Evolutionary conservation across 2,888 invertebrate species (phyloP), one percentile per base, ranked within the genome.

Genomic region (Aproaerema taeniolella): DNA sequence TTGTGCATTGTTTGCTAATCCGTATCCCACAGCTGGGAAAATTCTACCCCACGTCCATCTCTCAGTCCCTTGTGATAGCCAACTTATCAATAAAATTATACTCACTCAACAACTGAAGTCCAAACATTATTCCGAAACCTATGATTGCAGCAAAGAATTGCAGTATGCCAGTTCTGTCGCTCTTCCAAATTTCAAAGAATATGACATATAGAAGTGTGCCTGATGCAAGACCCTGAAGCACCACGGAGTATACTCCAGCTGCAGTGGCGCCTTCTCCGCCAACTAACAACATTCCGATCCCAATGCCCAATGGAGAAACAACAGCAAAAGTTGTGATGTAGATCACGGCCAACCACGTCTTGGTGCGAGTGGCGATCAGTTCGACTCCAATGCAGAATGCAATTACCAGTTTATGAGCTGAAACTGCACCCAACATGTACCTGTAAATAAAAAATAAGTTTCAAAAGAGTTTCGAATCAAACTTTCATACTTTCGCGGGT

Each of bases 121-220:
- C 91, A 51, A 93, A 92, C 94, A 94, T 94, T 6, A 93, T 50
- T 16, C 83, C 61, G 67, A 93, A 94, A 40, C 94, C 94, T 14
- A 90, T 44, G 3, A 93, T 55, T 17, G 94, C 89, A 1, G 93
- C 88, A 0, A 89, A 39, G 65, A 89, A 93, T 48, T 93, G 92
- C 15, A 88, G 59, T 13, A 94, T 74, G 4, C 94, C 94, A 9
- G 78, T 66, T 45, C 86, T 67, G 41, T 87, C 82, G 32, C 75
- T 73, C 52, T 81, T 87, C 58, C 98, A 89, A 39, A 98, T 94
- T 81, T 98, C 98, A 74, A 98, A 97, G 86, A 97, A 97, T n/a
- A 97, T 96, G 10, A 98, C 96, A 80, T 97, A 98, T 2, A 98
- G 82, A 30, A 98, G 89, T 0, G 98, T 98, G 9, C 98, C 98